phyloP scores from a whole-genome alignment of 2,113 vertebrate species.

The Acinonyx jubatus region DNA sequence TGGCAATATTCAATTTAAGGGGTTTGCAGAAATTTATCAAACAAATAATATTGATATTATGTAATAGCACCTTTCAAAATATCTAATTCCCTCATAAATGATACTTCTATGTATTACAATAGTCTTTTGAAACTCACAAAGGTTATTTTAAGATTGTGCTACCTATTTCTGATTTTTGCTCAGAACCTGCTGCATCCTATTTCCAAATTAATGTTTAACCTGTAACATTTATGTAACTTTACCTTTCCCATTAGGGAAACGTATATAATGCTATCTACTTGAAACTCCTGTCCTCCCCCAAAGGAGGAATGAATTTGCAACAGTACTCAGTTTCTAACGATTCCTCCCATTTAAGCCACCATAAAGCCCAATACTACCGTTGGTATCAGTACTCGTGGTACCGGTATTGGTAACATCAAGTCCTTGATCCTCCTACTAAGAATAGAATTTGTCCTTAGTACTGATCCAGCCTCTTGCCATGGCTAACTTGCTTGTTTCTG shows the following conservation, averaged over 20 bases:
- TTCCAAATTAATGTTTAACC: not conserved
- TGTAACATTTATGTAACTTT: not conserved
- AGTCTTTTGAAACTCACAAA: not conserved
- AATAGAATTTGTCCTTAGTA: not conserved
- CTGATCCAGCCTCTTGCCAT: too few relatives aligned
- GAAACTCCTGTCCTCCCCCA: not conserved
- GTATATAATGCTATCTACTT: not conserved
- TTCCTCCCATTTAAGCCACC: not conserved
- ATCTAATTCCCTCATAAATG: not conserved
- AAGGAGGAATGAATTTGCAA: not conserved
- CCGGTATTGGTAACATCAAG: not conserved
- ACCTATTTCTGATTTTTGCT: not conserved
- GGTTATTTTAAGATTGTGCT: not conserved
- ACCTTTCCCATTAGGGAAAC: not conserved
- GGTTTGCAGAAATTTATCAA: constrained; percentile 8
- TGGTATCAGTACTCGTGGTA: not conserved
- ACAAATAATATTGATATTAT: not conserved
- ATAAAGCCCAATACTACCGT: not conserved
- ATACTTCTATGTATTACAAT: not conserved
- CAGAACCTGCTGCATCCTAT: not conserved
- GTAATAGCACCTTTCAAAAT: not conserved
- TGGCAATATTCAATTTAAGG: constrained; percentile 12
- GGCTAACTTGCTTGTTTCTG: not conserved
- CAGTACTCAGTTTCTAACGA: not conserved
- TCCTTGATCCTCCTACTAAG: not conserved